Percentiles rank a stretch among this genome's conserved stretches.
Evolutionary conservation across 2,888 invertebrate genomes (phyloP).

Genomic region (Watsonalla binaria): DNA sequence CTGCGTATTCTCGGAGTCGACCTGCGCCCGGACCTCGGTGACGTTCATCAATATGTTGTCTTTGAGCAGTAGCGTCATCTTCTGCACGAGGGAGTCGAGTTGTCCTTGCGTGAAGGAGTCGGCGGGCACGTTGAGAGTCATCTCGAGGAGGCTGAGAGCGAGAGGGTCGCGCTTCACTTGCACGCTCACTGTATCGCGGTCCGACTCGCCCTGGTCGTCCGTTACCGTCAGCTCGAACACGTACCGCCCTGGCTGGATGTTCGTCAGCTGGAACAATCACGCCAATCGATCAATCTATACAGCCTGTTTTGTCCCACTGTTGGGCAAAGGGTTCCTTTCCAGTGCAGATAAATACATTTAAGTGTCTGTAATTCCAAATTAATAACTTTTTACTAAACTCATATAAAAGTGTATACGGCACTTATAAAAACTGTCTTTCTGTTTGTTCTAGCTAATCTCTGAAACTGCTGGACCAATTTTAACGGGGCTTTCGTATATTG

Average conservation of each 20-base stretch:
- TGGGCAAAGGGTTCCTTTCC: too few relatives aligned
- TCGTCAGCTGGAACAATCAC: slow-evolving; percentile 80
- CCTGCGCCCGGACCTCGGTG: slow-evolving; percentile 77
- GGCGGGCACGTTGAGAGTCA: slow-evolving; percentile 88
- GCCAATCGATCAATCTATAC: too few relatives aligned
- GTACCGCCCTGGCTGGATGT: slow-evolving; percentile 91
- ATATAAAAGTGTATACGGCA: too few relatives aligned
- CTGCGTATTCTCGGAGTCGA: slow-evolving; percentile 80
- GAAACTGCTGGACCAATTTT: too few relatives aligned
- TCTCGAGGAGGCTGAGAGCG: slow-evolving; percentile 86
- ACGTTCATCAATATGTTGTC: slow-evolving; percentile 83
- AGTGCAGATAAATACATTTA: too few relatives aligned
- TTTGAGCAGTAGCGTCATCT: slow-evolving; percentile 87
- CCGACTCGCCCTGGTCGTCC: slow-evolving; percentile 92
- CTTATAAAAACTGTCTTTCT: too few relatives aligned
- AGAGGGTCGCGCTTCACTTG: slow-evolving; percentile 88
- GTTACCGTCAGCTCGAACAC: slow-evolving; percentile 93
- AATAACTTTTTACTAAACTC: too few relatives aligned
- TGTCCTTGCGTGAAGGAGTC: slow-evolving; percentile 76
- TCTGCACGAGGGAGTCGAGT: slow-evolving; percentile 86
- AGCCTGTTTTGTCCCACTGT: too few relatives aligned
- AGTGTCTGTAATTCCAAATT: too few relatives aligned
- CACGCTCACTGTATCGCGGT: slow-evolving; percentile 89
- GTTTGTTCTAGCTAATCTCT: too few relatives aligned
- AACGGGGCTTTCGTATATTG: too few relatives aligned